Conservation (phyloP, 1,140 invertebrate genomes). For the Eufriesea mexicana region DNA sequence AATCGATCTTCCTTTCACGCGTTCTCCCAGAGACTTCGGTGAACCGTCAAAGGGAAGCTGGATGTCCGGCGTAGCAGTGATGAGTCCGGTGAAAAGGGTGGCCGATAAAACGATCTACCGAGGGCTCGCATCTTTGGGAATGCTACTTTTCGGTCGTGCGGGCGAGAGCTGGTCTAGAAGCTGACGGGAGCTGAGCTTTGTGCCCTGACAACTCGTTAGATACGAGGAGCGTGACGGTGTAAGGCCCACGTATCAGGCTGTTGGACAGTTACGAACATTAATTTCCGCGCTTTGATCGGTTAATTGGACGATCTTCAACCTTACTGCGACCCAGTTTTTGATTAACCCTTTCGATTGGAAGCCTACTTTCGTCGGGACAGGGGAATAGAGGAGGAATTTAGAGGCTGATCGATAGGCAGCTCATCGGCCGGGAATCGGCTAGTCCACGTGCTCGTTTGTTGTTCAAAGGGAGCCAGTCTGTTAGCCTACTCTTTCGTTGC, state of each 20-base stretch:
- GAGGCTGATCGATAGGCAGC: background rate
- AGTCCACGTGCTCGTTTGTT: background rate
- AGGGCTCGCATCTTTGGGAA: background rate
- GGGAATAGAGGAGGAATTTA: background rate
- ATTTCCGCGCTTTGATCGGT: conserved; percentile 4
- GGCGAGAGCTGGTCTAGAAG: background rate
- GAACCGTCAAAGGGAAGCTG: background rate
- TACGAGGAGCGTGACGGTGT: background rate
- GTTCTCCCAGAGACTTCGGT: background rate
- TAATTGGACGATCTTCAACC: background rate
- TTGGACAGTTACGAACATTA: background rate
- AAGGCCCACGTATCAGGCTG: background rate
- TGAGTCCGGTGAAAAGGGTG: background rate
- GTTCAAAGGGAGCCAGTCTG: background rate
- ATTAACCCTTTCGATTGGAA: background rate
- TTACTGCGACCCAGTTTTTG: background rate
- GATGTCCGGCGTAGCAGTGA: background rate
- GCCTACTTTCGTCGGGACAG: no score
- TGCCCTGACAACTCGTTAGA: conserved; percentile 20
- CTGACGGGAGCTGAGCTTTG: background rate
- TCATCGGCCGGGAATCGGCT: background rate
- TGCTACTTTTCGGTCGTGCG: background rate
- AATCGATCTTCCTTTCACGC: background rate
- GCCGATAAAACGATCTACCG: background rate
- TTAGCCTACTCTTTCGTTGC: background rate